Conservation (phyloP, 2,797 vertebrate genomes). For the Varecia variegata region DNA sequence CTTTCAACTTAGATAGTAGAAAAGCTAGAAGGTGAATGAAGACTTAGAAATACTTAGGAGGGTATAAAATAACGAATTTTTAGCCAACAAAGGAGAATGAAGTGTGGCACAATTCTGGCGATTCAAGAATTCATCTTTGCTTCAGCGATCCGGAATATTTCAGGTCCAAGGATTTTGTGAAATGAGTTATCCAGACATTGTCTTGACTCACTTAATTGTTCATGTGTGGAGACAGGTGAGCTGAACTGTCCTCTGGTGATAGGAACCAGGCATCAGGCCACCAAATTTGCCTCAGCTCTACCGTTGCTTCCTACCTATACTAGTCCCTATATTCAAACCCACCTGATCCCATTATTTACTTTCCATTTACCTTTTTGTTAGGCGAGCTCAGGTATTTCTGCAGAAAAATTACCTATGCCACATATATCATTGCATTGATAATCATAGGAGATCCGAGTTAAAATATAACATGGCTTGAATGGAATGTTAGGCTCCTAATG, state of each 20-base stretch:
- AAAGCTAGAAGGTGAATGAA: background rate
- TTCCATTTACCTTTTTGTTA: background rate
- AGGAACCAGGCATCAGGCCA: background rate
- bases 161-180: slow-evolving; percentile 1
- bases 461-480: background rate
- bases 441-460: background rate
- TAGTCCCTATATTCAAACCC: background rate
- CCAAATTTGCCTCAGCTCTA: background rate
- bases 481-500: background rate
- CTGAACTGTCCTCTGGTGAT: background rate
- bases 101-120: background rate
- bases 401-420: background rate
- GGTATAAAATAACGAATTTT: background rate
- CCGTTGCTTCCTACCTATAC: background rate
- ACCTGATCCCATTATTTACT: background rate
- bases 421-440: background rate
- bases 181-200: background rate
- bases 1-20: background rate
- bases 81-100: background rate
- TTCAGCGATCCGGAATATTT: background rate
- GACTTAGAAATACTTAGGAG: background rate
- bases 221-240: background rate
- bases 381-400: background rate
- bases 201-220: background rate
- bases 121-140: background rate